phyloP scores from a whole-genome alignment of 2,888 invertebrate species.

The Dasysyrphus albostriatus region DNA sequence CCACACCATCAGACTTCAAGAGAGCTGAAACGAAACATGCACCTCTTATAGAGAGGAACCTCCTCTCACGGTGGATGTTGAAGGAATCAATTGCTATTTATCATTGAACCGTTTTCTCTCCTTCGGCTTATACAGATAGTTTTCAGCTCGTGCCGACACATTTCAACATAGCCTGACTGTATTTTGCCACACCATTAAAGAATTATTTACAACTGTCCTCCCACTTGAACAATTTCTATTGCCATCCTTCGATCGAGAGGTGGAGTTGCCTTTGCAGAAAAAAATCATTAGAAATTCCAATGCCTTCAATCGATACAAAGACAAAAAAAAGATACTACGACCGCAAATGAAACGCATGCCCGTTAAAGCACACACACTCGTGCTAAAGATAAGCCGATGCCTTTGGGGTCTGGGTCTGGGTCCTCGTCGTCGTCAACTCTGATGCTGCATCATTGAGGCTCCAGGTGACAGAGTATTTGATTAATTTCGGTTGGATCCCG shows the following conservation, averaged over 20 bases:
- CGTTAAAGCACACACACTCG: constrained; percentile 11
- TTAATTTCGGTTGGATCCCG: constrained; percentile 69
- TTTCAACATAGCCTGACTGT: constrained; percentile 45
- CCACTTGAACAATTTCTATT: constrained; percentile 69
- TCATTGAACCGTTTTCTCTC: constrained; percentile 44
- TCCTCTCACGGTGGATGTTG: constrained; percentile 1
- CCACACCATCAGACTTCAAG: constrained; percentile 3
- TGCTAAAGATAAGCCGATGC: constrained; percentile 28
- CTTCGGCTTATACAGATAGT: constrained; percentile 4
- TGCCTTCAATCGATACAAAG: constrained; percentile 60
- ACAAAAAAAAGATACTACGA: constrained; percentile 33
- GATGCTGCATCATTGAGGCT: constrained; percentile 14
- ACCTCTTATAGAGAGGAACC: neutral
- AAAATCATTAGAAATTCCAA: constrained; percentile 72
- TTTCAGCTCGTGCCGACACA: constrained; percentile 54
- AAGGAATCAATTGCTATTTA: constrained; percentile 61
- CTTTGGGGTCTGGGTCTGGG: constrained; percentile 8
- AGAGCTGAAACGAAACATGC: constrained; percentile 1
- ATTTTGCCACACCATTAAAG: constrained; percentile 69
- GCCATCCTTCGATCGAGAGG: constrained; percentile 32
- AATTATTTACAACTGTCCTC: constrained; percentile 75
- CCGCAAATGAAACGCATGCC: constrained; percentile 47
- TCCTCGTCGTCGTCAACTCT: neutral
- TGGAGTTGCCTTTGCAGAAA: constrained; percentile 34
- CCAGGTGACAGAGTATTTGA: constrained; percentile 70